phyloP scores from a whole-genome alignment of 2,113 vertebrate genomes.

The Lepus europaeus region DNA sequence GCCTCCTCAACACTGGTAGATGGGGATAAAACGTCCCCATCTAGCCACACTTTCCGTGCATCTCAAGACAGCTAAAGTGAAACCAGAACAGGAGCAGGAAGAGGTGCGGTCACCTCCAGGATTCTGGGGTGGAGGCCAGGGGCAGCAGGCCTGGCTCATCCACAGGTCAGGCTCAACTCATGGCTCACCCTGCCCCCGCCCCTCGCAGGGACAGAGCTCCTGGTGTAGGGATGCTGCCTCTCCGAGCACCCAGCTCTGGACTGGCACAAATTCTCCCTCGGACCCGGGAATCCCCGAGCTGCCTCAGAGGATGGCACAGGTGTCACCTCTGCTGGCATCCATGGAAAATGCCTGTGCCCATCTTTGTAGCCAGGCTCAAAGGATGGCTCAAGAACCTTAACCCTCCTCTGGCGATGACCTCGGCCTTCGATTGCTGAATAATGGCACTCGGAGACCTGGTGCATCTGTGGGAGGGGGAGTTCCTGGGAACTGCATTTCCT shows the following conservation, averaged over 20 bases:
- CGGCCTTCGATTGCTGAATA: background rate
- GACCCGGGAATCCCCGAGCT: background rate
- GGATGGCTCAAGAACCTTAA: background rate
- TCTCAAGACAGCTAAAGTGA: background rate
- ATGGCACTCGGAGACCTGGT: background rate
- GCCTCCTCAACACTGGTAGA: no score
- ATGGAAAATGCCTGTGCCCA: background rate
- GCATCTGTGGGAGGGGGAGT: background rate
- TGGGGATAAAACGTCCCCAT: no score
- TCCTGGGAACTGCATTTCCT: conserved; percentile 42
- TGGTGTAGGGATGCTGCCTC: fast-evolving
- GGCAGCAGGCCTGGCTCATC: background rate
- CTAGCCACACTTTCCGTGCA: background rate
- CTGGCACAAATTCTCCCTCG: background rate
- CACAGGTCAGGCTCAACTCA: background rate
- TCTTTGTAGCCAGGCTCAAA: background rate
- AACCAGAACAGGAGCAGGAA: no score
- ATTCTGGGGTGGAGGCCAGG: no score
- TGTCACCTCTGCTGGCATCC: background rate
- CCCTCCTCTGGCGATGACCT: background rate
- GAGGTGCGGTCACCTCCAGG: no score
- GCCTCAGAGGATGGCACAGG: background rate
- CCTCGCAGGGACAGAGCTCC: background rate
- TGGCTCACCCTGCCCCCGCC: background rate
- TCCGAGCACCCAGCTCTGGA: background rate